Base-by-base conservation (phyloP, 2,888 invertebrate species). In the Nomada lathburiana region DNA sequence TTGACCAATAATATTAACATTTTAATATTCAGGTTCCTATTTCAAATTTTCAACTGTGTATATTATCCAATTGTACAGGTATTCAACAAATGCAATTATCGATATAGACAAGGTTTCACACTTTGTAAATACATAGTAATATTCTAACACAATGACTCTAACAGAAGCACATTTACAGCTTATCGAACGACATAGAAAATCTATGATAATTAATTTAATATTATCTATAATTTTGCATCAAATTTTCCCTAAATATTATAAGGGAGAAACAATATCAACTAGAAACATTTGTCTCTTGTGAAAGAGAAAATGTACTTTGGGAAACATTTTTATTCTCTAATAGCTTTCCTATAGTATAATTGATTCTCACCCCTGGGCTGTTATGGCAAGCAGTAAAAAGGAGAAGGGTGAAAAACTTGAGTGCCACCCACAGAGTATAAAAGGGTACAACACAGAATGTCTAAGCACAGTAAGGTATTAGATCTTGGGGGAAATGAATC, bases 381-480 rank as follows among this genome's bases (percentile, higher is more conserved):
- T 60, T 78, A 60, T 79, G 65, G 76, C 68, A 65, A 65, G n/a
- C 11, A 42, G 36, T 36, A 36, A 36, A 36, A 50, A 76, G 60
- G 64, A 70, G 87, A 82, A 86, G 88, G 89, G 89, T 77, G 79
- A 53, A 73, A 73, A 88, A 87, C 80, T 83, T 65, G 80, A 36
- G 36, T 36, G 83, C 80, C 89, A 78, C 89, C 88, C 67, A 72
- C 70, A 80, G 89, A 69, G 89, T 91, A 91, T 91, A 91, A 90
- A 90, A 90, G 89, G 72, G 78, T 84, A 78, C 64, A 76, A 70
- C 72, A 36, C 50, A 29, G 55, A 75, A 70, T 65, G 65, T 78
- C 80, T 47, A 78, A 84, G 80, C 87, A 82, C 88, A 90, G 89
- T 90, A 57, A 76, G 70, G 82, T 85, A 36, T 62, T 76, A 79